These are phyloP conservation scores for Lasioglossum pauxillum DNA, from an alignment of 2,888 invertebrate genomes.

Conservation along the genomic window DNA sequence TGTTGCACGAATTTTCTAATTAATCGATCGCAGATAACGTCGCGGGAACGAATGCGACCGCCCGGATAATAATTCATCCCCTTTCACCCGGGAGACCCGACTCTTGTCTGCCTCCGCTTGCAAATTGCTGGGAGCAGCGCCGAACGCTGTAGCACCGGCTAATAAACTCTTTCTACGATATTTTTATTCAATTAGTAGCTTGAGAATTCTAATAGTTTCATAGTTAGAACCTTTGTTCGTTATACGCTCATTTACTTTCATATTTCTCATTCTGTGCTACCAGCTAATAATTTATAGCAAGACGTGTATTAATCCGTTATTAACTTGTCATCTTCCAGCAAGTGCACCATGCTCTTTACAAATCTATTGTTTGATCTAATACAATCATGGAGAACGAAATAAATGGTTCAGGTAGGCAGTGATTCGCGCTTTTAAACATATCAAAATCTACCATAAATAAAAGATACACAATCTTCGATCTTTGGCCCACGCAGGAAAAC, in stretches of 20 bases:
- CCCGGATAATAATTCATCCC: constrained; percentile 43
- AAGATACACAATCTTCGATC: background rate
- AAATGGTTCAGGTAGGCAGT: background rate
- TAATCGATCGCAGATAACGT: constrained; percentile 55
- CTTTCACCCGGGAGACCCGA: constrained; percentile 38
- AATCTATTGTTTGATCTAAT: background rate
- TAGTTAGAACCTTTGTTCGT: background rate
- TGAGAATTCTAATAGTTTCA: background rate
- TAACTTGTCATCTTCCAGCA: background rate
- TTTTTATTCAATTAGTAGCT: background rate
- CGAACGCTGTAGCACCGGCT: background rate
- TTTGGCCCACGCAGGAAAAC: background rate
- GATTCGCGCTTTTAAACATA: background rate
- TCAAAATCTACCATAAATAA: background rate
- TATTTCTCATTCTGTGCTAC: background rate
- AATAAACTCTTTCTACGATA: background rate
- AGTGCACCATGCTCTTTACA: background rate
- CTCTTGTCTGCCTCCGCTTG: background rate
- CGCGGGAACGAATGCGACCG: constrained; percentile 35
- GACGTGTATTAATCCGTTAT: background rate
- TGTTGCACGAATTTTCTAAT: constrained; percentile 58
- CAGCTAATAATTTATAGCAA: background rate
- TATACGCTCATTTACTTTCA: background rate
- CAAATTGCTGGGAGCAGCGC: background rate
- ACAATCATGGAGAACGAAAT: background rate